Conservation (phyloP, 2,113 vertebrate species). For the Morone chrysops region DNA sequence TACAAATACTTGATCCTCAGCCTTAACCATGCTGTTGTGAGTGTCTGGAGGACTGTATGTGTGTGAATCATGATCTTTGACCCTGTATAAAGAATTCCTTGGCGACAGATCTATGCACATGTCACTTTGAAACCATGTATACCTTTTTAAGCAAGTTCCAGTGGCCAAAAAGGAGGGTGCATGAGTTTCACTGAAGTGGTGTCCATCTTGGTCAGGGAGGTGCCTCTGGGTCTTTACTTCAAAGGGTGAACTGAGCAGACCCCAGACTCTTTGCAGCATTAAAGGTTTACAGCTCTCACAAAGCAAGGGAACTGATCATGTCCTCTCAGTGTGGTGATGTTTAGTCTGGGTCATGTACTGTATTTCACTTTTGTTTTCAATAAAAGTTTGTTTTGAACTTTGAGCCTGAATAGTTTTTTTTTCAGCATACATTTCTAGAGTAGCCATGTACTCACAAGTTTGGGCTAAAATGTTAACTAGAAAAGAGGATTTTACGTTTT, state of each 20-base stretch:
- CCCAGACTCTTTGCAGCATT: conserved; percentile 25
- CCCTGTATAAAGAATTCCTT: conserved; percentile 22
- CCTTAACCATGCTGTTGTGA: conserved; percentile 57
- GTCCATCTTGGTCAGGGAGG: conserved; percentile 26
- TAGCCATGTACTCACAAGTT: too few relatives aligned
- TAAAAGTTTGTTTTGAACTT: conserved; percentile 73
- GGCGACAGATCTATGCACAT: conserved; percentile 69
- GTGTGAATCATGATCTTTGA: conserved; percentile 14
- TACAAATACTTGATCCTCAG: conserved; percentile 41
- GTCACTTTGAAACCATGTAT: conserved; percentile 66
- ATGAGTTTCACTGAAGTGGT: conserved; percentile 32
- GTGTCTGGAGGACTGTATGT: conserved; percentile 15
- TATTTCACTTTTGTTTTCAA: conserved; percentile 60
- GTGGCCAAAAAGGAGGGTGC: conserved; percentile 43
- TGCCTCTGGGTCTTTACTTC: conserved; percentile 28
- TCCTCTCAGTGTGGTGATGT: conserved; percentile 48
- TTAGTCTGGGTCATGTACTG: conserved; percentile 60
- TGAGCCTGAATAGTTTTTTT: not conserved
- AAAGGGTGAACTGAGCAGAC: not conserved
- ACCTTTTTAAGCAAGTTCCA: conserved; percentile 45
- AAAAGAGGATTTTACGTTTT: not conserved
- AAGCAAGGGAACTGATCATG: conserved; percentile 32
- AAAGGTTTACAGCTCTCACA: conserved; percentile 55
- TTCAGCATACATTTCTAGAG: too few relatives aligned
- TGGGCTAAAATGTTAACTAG: too few relatives aligned